Base-by-base conservation (phyloP, 2,888 invertebrate genomes). In the Crepidodera aurea region DNA sequence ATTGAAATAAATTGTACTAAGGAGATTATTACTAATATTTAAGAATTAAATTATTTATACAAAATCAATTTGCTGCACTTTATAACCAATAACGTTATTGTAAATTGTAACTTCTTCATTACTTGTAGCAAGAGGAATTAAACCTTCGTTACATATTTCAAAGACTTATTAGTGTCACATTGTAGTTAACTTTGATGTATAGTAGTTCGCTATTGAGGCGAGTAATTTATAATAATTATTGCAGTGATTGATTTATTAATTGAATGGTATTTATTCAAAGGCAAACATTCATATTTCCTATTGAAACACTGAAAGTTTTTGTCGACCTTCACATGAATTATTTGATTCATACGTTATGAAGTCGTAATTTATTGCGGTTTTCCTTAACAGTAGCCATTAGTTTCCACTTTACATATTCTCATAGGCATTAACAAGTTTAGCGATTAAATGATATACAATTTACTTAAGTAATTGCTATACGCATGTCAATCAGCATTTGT, bases 331-430 rank as follows among this genome's bases (percentile, higher is more conserved):
- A 19, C 19, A 27, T 40, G 16, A 53, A 15, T 53, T 16, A 53
- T 40, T 53, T 18, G 40, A 18, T 53, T 16, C 40, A 10, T 51
- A 22, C 25, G 22, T 39, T 22, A 27, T 13, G 1, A 37, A 22
- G 37, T 13, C 13, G 19, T 51, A 15, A 54, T 42, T 54, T 29
- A 42, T 40, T 27, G 27, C 42, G 15, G 40, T 40, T 54, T 54
- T 54, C 40, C 54, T 54, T 40, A 37, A 25, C 42, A 16, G 54
- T 54, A 54, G 54, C 40, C 29, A 54, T 54, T 54, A 42, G 39
- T 27, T 54, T 27, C 2, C 29, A 42, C 40, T 54, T 54, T 54
- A 54, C 54, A 54, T 54, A 54, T 54, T 54, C 22, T 25, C 12
- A 46, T 46, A 37, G 15, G 37, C 37, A 37, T 37, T 15, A 37